Conservation (phyloP, 2,113 vertebrate species). For the Zeus faber region DNA sequence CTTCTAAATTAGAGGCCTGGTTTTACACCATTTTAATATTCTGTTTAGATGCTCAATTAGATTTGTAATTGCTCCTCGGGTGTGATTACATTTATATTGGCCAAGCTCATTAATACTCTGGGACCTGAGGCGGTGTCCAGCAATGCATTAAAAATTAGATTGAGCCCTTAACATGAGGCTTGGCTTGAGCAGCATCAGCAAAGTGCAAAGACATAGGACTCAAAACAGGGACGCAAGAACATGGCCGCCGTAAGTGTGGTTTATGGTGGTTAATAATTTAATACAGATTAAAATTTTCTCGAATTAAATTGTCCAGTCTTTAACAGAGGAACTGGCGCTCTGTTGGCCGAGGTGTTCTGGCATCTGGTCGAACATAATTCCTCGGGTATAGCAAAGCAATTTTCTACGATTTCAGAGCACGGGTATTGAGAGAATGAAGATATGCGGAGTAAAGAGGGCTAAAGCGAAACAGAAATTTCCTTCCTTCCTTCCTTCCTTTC, state of each 20-base stretch:
- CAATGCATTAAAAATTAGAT: slow-evolving; percentile 70
- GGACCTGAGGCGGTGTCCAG: slow-evolving; percentile 57
- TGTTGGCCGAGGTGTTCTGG: neutral
- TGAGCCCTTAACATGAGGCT: slow-evolving; percentile 46
- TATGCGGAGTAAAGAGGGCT: neutral
- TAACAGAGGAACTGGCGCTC: neutral
- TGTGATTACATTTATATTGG: slow-evolving; percentile 72
- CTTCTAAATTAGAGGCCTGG: slow-evolving; percentile 61
- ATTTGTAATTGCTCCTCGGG: slow-evolving; percentile 72
- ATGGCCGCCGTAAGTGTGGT: slow-evolving; percentile 3
- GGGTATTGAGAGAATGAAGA: neutral
- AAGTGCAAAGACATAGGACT: slow-evolving; percentile 28
- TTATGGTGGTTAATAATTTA: slow-evolving; percentile 7
- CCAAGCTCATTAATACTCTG: slow-evolving; percentile 70
- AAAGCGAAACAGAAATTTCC: neutral
- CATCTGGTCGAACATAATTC: neutral
- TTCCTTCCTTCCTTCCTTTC: slow-evolving; percentile 13
- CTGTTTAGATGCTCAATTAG: slow-evolving; percentile 74
- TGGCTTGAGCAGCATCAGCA: slow-evolving; percentile 34
- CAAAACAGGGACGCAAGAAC: too few species aligned
- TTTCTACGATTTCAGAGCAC: neutral
- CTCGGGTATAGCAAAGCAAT: neutral
- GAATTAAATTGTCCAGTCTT: neutral
- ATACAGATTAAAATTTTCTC: neutral
- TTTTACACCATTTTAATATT: slow-evolving; percentile 70